phyloP scores from a whole-genome alignment of 2,888 invertebrate genomes.

The Drosophila gaucha region DNA sequence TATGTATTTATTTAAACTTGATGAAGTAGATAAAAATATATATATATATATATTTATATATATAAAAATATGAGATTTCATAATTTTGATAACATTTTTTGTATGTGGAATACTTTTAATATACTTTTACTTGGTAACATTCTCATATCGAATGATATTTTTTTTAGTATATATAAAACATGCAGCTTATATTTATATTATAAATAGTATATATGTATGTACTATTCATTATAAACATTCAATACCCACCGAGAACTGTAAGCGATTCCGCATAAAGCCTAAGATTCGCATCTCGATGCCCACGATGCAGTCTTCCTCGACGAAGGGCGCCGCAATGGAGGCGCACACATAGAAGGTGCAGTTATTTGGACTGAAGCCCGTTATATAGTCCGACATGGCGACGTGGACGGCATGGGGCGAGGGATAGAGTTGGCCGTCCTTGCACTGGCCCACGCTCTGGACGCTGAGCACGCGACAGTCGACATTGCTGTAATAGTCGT shows the following conservation, averaged over 20 bases:
- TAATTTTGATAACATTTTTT: too few relatives aligned
- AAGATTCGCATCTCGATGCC: constrained; percentile 85
- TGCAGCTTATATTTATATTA: too few relatives aligned
- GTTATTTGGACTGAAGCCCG: constrained; percentile 83
- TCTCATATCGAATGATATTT: too few relatives aligned
- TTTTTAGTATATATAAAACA: too few relatives aligned
- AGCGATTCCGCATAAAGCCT: constrained; percentile 83
- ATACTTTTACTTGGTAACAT: too few relatives aligned
- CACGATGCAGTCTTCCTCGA: constrained; percentile 83
- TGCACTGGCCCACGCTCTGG: constrained; percentile 75
- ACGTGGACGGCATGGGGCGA: constrained; percentile 43
- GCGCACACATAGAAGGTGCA: constrained; percentile 86
- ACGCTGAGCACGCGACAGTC: constrained; percentile 74
- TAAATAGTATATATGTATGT: too few relatives aligned
- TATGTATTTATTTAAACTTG: too few relatives aligned
- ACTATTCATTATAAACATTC: background rate
- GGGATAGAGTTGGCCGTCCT: constrained; percentile 59
- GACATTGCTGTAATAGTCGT: constrained; percentile 80
- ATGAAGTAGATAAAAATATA: too few relatives aligned
- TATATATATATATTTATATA: too few relatives aligned
- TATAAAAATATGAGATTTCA: too few relatives aligned
- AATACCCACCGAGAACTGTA: constrained; percentile 82
- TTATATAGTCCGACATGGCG: constrained; percentile 56
- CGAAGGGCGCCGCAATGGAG: constrained; percentile 86
- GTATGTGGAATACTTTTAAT: too few relatives aligned